Conservation (phyloP, 2,888 invertebrate species). For the Anagyrus pseudococci region DNA sequence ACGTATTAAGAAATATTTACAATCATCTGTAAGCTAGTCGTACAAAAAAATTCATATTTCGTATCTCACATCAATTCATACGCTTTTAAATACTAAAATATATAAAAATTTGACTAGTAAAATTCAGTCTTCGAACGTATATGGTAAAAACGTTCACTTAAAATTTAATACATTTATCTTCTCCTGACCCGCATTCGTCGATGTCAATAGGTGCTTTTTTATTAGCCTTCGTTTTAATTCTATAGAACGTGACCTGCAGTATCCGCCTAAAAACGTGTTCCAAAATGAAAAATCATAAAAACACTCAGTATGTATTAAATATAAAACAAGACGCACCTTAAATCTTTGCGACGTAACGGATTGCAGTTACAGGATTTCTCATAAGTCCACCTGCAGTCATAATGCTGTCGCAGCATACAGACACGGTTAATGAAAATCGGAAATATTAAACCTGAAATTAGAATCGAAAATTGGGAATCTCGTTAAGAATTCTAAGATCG, state of each 20-base stretch:
- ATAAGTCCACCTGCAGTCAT: conserved; percentile 26
- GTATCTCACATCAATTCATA: too few species aligned
- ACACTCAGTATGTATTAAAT: not conserved
- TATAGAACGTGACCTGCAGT: conserved; percentile 9
- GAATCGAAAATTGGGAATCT: too few species aligned
- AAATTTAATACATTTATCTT: not conserved
- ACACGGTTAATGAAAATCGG: conserved; percentile 3
- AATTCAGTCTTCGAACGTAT: too few species aligned
- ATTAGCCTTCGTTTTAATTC: not conserved
- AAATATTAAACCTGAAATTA: conserved; percentile 18
- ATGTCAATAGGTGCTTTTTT: not conserved
- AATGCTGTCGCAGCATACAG: conserved; percentile 17
- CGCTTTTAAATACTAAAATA: too few species aligned
- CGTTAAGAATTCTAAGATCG: too few species aligned
- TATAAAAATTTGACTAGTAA: too few species aligned
- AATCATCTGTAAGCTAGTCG: too few species aligned
- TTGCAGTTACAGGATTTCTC: conserved; percentile 29
- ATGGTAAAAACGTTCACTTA: too few species aligned
- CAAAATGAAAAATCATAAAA: not conserved
- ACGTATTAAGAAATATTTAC: too few species aligned
- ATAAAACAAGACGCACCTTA: not conserved
- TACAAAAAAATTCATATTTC: too few species aligned
- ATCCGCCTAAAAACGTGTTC: not conserved
- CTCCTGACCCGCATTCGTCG: not conserved
- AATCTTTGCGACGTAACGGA: not conserved